A percentile compares a stretch with the other conserved stretches of the same genome.
Conservation (phyloP, 1,140 invertebrate genomes). For the Pogonognathellus flavescens region DNA sequence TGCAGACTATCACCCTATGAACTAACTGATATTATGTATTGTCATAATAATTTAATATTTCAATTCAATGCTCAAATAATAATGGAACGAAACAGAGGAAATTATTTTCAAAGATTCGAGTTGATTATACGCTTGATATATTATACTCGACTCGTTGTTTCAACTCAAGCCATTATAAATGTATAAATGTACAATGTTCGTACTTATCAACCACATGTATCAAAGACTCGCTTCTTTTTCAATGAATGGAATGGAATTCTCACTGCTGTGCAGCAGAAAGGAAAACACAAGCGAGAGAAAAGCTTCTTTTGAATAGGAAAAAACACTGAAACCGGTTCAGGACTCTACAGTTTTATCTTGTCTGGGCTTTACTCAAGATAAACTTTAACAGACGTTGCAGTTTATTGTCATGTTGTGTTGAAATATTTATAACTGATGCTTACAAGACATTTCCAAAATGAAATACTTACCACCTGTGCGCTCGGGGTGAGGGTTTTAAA, state of each 20-base stretch:
- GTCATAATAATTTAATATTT: slow-evolving; percentile 22
- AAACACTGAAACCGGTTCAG: slow-evolving; percentile 36
- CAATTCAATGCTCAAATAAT: slow-evolving; percentile 1
- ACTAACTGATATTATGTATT: slow-evolving; percentile 2
- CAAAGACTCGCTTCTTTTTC: slow-evolving; percentile 8
- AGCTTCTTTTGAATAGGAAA: slow-evolving; percentile 19
- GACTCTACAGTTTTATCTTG: slow-evolving; percentile 21
- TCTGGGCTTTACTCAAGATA: slow-evolving; percentile 21
- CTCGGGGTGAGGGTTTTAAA: not conserved
- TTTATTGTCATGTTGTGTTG: slow-evolving; percentile 42
- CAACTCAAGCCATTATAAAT: slow-evolving; percentile 20
- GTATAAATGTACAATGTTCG: slow-evolving; percentile 7
- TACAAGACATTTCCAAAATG: slow-evolving; percentile 13
- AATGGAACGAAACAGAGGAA: slow-evolving; percentile 35
- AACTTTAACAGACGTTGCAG: slow-evolving; percentile 17
- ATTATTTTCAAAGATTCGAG: slow-evolving; percentile 44
- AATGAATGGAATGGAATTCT: slow-evolving; percentile 35
- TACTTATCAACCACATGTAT: slow-evolving; percentile 28
- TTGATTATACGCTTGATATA: slow-evolving; percentile 37
- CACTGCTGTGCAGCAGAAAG: slow-evolving; percentile 27
- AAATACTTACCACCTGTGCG: not conserved
- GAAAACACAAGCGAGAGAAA: slow-evolving; percentile 15
- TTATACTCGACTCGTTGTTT: slow-evolving; percentile 27
- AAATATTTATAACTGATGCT: slow-evolving; percentile 28
- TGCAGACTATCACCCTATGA: slow-evolving; percentile 10